Evolutionary conservation across 2,888 invertebrate genomes (phyloP).

Genomic region (Pediacus dermestoides): DNA sequence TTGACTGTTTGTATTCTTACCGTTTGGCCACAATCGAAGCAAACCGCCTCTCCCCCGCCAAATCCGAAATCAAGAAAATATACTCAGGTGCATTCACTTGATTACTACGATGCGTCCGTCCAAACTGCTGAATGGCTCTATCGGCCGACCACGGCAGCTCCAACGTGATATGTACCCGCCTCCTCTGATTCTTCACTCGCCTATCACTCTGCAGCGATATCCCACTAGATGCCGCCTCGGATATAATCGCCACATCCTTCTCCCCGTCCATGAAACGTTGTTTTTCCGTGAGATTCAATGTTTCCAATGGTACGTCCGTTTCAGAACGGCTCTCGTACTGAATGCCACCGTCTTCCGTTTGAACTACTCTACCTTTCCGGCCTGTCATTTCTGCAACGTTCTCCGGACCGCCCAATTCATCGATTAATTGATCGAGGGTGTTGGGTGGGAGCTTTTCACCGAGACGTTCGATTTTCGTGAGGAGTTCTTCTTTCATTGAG

Average conservation of each 20-base stretch:
- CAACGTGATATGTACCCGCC: constrained; percentile 95
- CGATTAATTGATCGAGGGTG: constrained; percentile 96
- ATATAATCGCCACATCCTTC: constrained; percentile 97
- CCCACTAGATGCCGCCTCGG: constrained; percentile 98
- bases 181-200: constrained; percentile 85
- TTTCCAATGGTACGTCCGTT: constrained; percentile 92
- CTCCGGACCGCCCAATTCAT: constrained; percentile 95
- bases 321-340: constrained; percentile 94
- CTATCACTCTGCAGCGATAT: constrained; percentile 67
- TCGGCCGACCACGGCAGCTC: constrained; percentile 99
- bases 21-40: constrained; percentile 38
- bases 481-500: constrained; percentile 87
- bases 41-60: constrained; percentile 90
- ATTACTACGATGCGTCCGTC: constrained; percentile 54
- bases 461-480: constrained; percentile 73
- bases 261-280: constrained; percentile 93
- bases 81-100: constrained; percentile 99
- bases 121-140: constrained; percentile 98
- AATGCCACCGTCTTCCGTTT: constrained; percentile 91
- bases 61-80: constrained; percentile 95
- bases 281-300: constrained; percentile 91
- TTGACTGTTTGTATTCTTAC: constrained; percentile 16
- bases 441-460: constrained; percentile 91
- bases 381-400: constrained; percentile 99
- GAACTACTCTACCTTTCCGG: constrained; percentile 66